These are phyloP conservation scores for Hyperoplus lanceolatus DNA, from an alignment of 2,797 vertebrate genomes.

Conservation along the genomic window DNA sequence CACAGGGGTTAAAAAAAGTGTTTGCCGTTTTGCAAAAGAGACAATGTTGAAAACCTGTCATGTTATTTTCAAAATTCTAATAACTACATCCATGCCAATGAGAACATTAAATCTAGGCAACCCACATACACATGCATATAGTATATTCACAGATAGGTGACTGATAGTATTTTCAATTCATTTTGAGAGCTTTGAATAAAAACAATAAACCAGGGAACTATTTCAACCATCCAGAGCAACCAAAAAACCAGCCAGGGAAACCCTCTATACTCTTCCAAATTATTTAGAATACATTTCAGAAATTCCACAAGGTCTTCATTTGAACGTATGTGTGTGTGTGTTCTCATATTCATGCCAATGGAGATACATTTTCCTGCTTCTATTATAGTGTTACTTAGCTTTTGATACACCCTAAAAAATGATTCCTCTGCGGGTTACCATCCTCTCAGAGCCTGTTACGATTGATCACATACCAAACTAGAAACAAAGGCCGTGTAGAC, in stretches of 20 bases:
- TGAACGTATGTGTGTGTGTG: no score
- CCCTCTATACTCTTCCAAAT: background rate
- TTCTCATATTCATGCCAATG: background rate
- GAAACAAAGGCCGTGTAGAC: slow-evolving; percentile 15
- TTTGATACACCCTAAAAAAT: background rate
- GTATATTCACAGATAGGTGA: no score
- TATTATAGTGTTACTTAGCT: background rate
- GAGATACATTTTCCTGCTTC: background rate
- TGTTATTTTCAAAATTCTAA: no score
- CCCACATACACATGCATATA: no score
- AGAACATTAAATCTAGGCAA: no score
- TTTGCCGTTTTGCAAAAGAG: background rate
- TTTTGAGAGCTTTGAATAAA: background rate
- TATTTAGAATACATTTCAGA: background rate
- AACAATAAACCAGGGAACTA: background rate
- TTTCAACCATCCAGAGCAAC: background rate
- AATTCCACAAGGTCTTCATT: background rate
- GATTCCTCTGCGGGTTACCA: slow-evolving; percentile 3
- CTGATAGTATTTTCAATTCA: no score
- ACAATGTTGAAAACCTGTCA: no score
- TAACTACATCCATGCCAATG: no score
- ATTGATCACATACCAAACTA: background rate
- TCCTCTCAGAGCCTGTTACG: background rate
- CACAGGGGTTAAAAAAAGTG: background rate
- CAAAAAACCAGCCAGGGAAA: background rate